Conservation (phyloP, 2,888 invertebrate genomes). For the Microchrysa polita region DNA sequence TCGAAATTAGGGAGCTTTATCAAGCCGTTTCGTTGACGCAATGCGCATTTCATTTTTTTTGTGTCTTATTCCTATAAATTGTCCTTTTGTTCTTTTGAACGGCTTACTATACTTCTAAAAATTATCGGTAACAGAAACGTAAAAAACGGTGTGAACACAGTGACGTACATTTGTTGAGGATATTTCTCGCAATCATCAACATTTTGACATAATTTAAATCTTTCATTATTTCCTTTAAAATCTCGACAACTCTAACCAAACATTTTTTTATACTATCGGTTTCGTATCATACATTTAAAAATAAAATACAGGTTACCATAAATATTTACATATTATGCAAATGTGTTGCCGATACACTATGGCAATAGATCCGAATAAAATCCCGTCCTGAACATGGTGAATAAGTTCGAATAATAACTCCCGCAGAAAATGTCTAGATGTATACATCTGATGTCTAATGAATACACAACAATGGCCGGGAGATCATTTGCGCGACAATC, state of each 20-base stretch:
- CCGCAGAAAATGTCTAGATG: neutral
- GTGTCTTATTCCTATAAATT: too few relatives aligned
- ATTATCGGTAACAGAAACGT: too few relatives aligned
- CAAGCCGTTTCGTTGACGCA: too few relatives aligned
- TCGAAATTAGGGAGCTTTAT: too few relatives aligned
- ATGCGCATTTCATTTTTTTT: too few relatives aligned
- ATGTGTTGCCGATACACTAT: neutral
- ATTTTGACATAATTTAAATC: too few relatives aligned
- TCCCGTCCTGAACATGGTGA: neutral
- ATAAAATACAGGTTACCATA: conserved; percentile 33
- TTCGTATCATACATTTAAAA: conserved; percentile 32
- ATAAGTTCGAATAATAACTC: conserved; percentile 23
- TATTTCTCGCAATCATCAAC: too few relatives aligned
- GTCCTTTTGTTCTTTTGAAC: too few relatives aligned
- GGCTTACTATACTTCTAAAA: too few relatives aligned
- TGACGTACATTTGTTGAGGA: too few relatives aligned
- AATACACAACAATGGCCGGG: neutral
- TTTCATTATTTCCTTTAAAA: neutral
- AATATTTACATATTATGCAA: conserved; percentile 33
- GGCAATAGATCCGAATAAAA: neutral
- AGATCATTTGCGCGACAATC: conserved; percentile 29
- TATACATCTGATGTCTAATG: neutral
- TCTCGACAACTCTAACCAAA: neutral
- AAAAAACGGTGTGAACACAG: too few relatives aligned
- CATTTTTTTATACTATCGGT: neutral